Evolutionary conservation across 2,888 invertebrate genomes (phyloP).

Genomic region (Chloroclystis v-ata): DNA sequence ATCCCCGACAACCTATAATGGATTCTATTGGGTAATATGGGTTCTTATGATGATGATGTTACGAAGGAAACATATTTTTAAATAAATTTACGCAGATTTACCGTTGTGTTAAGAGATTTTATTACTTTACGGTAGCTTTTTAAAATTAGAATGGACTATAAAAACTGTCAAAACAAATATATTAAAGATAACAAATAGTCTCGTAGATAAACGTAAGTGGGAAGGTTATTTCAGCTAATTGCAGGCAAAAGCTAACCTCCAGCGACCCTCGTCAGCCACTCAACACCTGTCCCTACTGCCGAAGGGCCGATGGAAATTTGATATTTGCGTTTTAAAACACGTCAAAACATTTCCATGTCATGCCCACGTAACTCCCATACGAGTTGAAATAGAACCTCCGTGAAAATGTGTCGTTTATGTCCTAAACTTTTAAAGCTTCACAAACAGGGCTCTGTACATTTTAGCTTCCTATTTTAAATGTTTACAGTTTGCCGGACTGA

Average conservation of each 20-base stretch:
- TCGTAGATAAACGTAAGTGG: slow-evolving; percentile 25
- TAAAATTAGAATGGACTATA: too few relatives aligned
- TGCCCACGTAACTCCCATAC: slow-evolving; percentile 12
- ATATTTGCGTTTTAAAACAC: slow-evolving; percentile 42
- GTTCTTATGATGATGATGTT: too few relatives aligned
- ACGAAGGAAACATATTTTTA: too few relatives aligned
- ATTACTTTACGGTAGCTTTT: too few relatives aligned
- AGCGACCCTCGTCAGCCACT: slow-evolving; percentile 51
- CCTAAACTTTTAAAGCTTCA: slow-evolving; percentile 14
- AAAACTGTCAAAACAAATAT: slow-evolving; percentile 1
- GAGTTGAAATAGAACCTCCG: slow-evolving; percentile 16
- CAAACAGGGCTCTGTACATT: slow-evolving; percentile 1
- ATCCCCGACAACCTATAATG: too few relatives aligned
- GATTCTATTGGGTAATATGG: too few relatives aligned
- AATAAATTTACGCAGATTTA: too few relatives aligned
- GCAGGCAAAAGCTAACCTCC: slow-evolving; percentile 37
- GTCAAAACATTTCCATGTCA: slow-evolving; percentile 48
- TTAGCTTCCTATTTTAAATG: slow-evolving; percentile 7
- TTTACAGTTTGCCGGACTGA: slow-evolving; percentile 8
- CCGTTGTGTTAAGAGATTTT: too few relatives aligned
- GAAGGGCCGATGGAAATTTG: slow-evolving; percentile 37
- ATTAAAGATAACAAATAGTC: slow-evolving; percentile 16
- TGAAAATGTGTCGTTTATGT: slow-evolving; percentile 9
- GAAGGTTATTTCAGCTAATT: slow-evolving; percentile 40
- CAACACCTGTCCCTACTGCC: slow-evolving; percentile 47